These are phyloP conservation scores for Isurus oxyrinchus DNA, from an alignment of 2,113 vertebrate species.

Conservation along the genomic window DNA sequence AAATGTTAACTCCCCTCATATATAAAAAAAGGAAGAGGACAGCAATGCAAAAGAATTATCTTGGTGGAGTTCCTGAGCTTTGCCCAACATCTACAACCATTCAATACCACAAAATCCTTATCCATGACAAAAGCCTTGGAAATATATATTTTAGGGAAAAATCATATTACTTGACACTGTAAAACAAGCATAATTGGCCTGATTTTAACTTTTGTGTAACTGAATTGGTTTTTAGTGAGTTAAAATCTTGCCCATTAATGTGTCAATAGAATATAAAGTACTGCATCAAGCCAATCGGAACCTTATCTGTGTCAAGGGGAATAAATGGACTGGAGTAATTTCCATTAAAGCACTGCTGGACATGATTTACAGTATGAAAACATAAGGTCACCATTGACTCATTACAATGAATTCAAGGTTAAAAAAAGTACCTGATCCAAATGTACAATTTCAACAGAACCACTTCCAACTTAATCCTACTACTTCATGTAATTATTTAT, in stretches of 20 bases:
- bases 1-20: background rate
- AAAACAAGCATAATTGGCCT: background rate
- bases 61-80: background rate
- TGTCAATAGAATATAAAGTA: background rate
- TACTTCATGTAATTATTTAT: background rate
- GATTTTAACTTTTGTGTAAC: background rate
- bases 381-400: background rate
- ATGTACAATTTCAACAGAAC: background rate
- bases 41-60: background rate
- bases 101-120: background rate
- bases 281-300: background rate
- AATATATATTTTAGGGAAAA: background rate
- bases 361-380: background rate
- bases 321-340: background rate
- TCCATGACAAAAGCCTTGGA: background rate
- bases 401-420: background rate
- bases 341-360: background rate
- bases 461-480: background rate
- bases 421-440: background rate
- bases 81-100: background rate
- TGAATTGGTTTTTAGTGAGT: background rate
- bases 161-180: background rate
- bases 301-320: background rate
- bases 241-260: background rate
- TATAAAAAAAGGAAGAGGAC: background rate